Evolutionary conservation across 64 coral and sea anemone genomes (phyloP).

Genomic region (Anthopleura sola): DNA sequence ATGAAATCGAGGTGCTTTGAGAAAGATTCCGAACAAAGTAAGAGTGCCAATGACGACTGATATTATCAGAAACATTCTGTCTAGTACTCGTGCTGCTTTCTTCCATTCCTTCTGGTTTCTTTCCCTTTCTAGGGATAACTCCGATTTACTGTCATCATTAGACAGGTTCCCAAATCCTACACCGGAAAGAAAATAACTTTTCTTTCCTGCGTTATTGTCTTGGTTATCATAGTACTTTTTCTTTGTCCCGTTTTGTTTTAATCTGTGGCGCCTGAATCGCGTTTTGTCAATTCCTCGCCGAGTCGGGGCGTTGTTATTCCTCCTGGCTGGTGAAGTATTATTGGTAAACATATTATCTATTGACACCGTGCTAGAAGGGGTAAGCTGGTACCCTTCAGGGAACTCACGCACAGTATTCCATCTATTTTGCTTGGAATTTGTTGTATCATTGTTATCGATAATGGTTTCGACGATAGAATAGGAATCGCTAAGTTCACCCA

Average conservation of each 20-base stretch:
- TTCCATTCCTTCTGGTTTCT: conserved; percentile 85
- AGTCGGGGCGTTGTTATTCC: neutral
- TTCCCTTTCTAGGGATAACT: conserved; percentile 34
- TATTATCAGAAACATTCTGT: conserved; percentile 89
- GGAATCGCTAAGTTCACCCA: neutral
- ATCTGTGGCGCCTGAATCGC: neutral
- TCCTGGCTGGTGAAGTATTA: neutral
- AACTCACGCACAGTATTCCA: neutral
- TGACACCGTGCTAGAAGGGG: neutral
- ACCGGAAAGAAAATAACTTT: neutral
- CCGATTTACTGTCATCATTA: neutral
- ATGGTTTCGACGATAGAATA: neutral
- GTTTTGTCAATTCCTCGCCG: neutral
- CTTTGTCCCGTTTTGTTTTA: neutral
- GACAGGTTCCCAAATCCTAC: conserved; percentile 11
- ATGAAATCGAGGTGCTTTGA: conserved; percentile 75
- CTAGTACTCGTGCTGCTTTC: conserved; percentile 72
- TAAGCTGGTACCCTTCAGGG: neutral
- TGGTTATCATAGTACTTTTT: neutral
- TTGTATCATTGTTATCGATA: conserved; percentile 9
- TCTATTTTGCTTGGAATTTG: neutral
- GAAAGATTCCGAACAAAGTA: conserved; percentile 72
- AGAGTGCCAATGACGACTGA: conserved; percentile 59
- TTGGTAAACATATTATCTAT: neutral
- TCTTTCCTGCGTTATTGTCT: neutral